phyloP scores from a whole-genome alignment of 1,140 invertebrate genomes.

The Drosophila takahashii region DNA sequence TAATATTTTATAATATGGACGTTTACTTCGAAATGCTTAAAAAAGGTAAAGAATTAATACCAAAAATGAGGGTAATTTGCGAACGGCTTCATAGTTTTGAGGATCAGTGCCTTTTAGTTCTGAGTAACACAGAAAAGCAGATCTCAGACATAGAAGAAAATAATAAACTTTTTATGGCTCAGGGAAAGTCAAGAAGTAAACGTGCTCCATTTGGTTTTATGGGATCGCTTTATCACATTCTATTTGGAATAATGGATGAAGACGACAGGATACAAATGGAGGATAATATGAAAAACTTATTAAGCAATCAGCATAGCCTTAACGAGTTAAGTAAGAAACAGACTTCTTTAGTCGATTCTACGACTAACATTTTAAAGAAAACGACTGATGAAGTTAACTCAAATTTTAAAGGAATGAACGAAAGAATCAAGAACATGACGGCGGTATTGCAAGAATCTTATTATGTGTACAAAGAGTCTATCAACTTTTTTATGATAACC shows the following conservation, averaged over 20 bases:
- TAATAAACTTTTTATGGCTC: no score
- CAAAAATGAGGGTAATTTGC: no score
- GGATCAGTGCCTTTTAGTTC: not conserved
- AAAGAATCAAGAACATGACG: not conserved
- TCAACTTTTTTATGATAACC: no score
- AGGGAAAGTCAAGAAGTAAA: no score
- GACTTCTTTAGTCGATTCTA: not conserved
- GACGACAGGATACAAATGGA: no score
- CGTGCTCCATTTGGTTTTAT: no score
- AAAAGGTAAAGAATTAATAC: not conserved
- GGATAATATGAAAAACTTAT: no score
- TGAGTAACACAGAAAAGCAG: not conserved
- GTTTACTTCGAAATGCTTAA: not conserved
- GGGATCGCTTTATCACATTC: no score
- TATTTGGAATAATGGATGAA: no score
- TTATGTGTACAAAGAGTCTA: not conserved
- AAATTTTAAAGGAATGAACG: conserved; percentile 1
- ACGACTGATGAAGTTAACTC: not conserved
- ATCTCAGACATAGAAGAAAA: not conserved
- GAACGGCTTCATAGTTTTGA: not conserved
- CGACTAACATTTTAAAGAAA: not conserved
- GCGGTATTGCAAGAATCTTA: no score
- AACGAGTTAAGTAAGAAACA: not conserved
- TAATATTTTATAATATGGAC: no score
- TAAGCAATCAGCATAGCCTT: no score